phyloP scores from a whole-genome alignment of 1,140 invertebrate genomes.

The Aphelenchoides avenae region DNA sequence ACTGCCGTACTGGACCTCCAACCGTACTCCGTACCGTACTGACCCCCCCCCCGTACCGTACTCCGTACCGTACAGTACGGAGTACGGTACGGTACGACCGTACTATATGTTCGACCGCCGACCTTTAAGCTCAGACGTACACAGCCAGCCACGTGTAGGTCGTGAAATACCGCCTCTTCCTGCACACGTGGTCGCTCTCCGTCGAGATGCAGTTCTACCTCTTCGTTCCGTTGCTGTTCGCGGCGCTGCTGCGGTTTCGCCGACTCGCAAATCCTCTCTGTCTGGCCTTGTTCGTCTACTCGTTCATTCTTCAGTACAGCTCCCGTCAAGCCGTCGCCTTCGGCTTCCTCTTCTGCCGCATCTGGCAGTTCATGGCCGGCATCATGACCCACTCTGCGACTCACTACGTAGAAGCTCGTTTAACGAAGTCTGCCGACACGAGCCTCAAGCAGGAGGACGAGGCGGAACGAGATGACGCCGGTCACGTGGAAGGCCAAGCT shows the following conservation, averaged over 20 bases:
- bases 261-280: background rate
- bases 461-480: background rate
- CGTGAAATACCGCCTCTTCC: constrained; percentile 19
- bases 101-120: too few relatives aligned
- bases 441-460: constrained; percentile 5
- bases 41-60: too few relatives aligned
- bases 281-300: constrained; percentile 9
- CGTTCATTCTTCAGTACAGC: constrained; percentile 2
- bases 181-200: constrained; percentile 43
- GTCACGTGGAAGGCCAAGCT: too few relatives aligned
- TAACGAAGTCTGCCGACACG: background rate
- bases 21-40: too few relatives aligned
- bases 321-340: constrained; percentile 8
- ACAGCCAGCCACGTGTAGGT: constrained; percentile 11
- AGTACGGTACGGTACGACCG: too few relatives aligned
- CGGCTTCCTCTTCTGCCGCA: constrained; percentile 27
- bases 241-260: background rate
- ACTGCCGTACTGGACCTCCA: too few relatives aligned
- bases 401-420: background rate
- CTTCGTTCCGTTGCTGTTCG: constrained; percentile 27
- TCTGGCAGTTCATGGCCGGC: constrained; percentile 39
- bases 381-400: constrained; percentile 27
- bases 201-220: constrained; percentile 49
- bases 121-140: too few relatives aligned
- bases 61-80: too few relatives aligned